A percentile compares a stretch with the other conserved stretches of the same genome.
Conservation (phyloP, 2,888 invertebrate genomes). For the Glyphotaelius pellucidus region DNA sequence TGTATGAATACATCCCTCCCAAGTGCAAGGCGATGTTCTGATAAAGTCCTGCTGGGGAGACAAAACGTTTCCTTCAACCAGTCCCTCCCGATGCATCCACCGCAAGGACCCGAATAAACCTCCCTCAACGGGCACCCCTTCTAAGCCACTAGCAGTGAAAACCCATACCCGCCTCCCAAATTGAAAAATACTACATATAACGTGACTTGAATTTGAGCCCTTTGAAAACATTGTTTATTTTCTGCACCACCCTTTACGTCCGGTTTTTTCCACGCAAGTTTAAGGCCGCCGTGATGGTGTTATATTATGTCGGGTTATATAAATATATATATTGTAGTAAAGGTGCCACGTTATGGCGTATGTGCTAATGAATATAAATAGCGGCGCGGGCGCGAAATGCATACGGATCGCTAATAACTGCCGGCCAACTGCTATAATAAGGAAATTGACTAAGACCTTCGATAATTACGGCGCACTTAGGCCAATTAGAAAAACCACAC, state of each 20-base stretch:
- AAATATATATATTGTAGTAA: not conserved
- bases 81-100: no score
- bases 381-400: not conserved
- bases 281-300: not conserved
- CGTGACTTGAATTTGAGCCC: no score
- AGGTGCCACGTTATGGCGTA: not conserved
- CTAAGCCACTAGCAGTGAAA: no score
- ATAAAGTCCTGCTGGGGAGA: no score
- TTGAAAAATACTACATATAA: no score
- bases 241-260: not conserved
- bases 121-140: no score
- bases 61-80: no score
- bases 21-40: no score
- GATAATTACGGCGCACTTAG: not conserved
- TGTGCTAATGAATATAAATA: not conserved
- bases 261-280: not conserved
- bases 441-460: slow-evolving; percentile 28
- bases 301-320: not conserved
- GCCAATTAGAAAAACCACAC: not conserved
- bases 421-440: not conserved
- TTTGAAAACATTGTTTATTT: not conserved
- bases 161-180: no score
- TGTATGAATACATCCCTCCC: no score
- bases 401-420: not conserved
- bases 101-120: no score